A percentile compares a stretch with the other conserved stretches of the same genome.
phyloP scores from a whole-genome alignment of 2,888 invertebrate genomes.

The Epinotia bilunana region DNA sequence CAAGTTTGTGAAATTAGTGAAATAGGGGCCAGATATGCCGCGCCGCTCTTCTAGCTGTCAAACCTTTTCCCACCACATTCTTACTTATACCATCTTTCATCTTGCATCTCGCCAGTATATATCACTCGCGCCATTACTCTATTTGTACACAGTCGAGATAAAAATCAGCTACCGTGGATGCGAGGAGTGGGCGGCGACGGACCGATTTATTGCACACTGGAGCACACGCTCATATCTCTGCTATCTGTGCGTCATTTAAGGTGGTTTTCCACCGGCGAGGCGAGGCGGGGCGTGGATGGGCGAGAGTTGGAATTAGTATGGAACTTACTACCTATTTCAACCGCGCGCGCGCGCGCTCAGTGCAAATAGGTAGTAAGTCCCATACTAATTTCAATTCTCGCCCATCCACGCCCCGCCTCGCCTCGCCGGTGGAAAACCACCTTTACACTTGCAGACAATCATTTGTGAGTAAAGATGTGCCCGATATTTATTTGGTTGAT shows the following conservation, averaged over 20 bases:
- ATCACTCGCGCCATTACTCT: slow-evolving; percentile 36
- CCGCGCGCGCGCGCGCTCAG: too few species aligned
- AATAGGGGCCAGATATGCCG: too few species aligned
- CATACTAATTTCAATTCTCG: too few species aligned
- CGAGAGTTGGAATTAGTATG: too few species aligned
- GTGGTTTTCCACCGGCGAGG: too few species aligned
- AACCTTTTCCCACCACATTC: slow-evolving; percentile 7
- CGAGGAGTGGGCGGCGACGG: slow-evolving; percentile 42
- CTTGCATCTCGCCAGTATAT: slow-evolving; percentile 15
- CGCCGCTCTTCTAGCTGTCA: too few species aligned
- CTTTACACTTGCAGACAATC: slow-evolving; percentile 50
- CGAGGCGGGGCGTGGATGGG: too few species aligned
- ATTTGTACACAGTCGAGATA: slow-evolving; percentile 43
- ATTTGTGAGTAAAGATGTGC: slow-evolving; percentile 12
- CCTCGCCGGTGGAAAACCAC: too few species aligned
- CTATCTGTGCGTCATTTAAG: slow-evolving; percentile 44
- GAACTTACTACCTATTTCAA: too few species aligned
- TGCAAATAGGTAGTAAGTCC: too few species aligned
- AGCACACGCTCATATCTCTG: slow-evolving; percentile 35
- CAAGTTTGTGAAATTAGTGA: too few species aligned
- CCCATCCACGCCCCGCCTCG: too few species aligned
- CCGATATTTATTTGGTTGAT: background rate
- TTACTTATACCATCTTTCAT: slow-evolving; percentile 8
- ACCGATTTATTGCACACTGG: slow-evolving; percentile 45
- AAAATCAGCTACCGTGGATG: slow-evolving; percentile 44